Conservation (phyloP, 2,888 invertebrate species). For the Sphaerophoria rueppellii region DNA sequence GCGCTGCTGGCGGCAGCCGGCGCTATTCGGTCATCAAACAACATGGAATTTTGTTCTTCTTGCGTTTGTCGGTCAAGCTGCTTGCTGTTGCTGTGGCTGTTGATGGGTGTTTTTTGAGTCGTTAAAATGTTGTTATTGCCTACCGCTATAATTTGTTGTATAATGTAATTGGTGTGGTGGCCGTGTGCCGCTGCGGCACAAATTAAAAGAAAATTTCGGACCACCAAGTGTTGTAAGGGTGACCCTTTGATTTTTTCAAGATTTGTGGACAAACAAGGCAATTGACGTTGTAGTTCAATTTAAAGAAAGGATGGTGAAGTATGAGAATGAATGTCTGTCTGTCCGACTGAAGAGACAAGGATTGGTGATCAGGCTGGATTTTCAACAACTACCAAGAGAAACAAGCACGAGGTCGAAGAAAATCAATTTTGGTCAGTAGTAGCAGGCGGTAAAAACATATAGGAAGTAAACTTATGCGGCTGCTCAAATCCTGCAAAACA, state of each 20-base stretch:
- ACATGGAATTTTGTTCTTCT: conserved; percentile 67
- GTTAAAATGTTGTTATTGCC: conserved; percentile 72
- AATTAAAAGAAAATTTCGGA: conserved; percentile 48
- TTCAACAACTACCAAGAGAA: too few relatives aligned
- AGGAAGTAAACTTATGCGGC: too few relatives aligned
- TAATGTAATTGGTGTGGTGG: conserved; percentile 73
- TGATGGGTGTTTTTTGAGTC: conserved; percentile 72
- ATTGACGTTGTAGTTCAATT: background rate
- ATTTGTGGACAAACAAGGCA: conserved; percentile 15
- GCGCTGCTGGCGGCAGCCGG: conserved; percentile 29
- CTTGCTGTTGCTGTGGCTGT: conserved; percentile 15
- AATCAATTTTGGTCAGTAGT: too few relatives aligned
- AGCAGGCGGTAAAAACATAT: too few relatives aligned
- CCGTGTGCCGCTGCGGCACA: conserved; percentile 67
- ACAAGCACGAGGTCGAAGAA: too few relatives aligned
- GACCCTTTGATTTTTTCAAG: conserved; percentile 8
- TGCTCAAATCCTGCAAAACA: too few relatives aligned
- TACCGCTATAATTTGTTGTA: conserved; percentile 71
- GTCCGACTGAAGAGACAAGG: too few relatives aligned
- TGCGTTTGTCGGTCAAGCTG: conserved; percentile 72
- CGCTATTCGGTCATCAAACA: conserved; percentile 67
- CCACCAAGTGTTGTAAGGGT: conserved; percentile 52
- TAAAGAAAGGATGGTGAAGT: background rate
- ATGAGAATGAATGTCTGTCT: background rate
- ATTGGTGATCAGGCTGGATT: too few relatives aligned